Percentiles rank a stretch among this genome's conserved stretches.
phyloP scores from a whole-genome alignment of 2,888 invertebrate genomes.

The Itoplectis maculator region DNA sequence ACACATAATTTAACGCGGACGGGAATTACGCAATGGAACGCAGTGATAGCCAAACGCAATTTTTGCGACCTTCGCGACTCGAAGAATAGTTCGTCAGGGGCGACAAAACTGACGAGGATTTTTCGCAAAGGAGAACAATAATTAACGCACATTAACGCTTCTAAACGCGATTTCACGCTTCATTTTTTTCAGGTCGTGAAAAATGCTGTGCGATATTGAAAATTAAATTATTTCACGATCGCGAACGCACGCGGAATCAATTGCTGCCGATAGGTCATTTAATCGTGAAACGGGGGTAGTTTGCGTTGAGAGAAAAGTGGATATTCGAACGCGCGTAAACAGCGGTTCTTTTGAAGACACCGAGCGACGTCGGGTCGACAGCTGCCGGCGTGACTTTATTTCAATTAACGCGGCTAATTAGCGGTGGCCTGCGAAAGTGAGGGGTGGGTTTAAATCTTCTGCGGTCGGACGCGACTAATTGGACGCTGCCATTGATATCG shows the following conservation, averaged over 20 bases:
- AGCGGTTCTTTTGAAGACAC: not conserved
- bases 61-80: constrained; percentile 5
- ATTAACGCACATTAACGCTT: not conserved
- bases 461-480: too few relatives aligned
- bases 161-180: not conserved
- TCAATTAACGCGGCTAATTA: too few relatives aligned
- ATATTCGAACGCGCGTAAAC: not conserved
- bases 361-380: too few relatives aligned
- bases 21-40: not conserved
- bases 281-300: not conserved
- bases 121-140: constrained; percentile 6
- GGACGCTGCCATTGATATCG: too few relatives aligned
- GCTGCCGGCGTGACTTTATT: too few relatives aligned
- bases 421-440: too few relatives aligned
- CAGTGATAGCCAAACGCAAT: constrained; percentile 24
- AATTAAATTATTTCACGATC: not conserved
- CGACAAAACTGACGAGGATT: not conserved
- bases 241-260: not conserved
- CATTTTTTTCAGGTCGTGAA: not conserved
- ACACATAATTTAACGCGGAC: constrained; percentile 21
- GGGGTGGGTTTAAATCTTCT: too few relatives aligned
- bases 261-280: constrained; percentile 4
- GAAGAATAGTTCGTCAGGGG: constrained; percentile 24
- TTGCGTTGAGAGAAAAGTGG: not conserved
- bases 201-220: not conserved